Evolutionary conservation across 1,140 invertebrate species (phyloP), one percentile per base, ranked within the genome.

Genomic region (Sinella curviseta): DNA sequence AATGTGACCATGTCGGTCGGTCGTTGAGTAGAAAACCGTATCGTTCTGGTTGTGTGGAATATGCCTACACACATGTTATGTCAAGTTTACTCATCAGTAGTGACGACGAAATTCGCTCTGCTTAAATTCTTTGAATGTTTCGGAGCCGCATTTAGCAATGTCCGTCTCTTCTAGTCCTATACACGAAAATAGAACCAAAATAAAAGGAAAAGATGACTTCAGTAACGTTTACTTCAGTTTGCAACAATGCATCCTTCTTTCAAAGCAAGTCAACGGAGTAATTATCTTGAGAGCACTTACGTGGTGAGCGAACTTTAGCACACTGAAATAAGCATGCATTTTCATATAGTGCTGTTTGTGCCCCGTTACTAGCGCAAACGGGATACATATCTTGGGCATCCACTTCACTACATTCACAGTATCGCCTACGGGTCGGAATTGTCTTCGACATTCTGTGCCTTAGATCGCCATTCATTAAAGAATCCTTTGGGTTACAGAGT

Each of bases 341-440:
- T 31, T 54, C 34, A 57, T 78, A 79, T 20, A n/a, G n/a, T n/a
- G n/a, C n/a, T n/a, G n/a, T n/a, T n/a, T 74, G n/a, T 16, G 55
- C 74, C 26, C 74, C 74, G 35, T 79, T 79, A 30, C 74, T 79
- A 39, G 36, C 78, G 57, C 78, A 79, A 35, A 79, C 48, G 24
- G 73, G 73, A 54, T 75, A 74, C 33, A 36, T 54, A 17, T 79
- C 78, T n/a, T 73, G 24, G 1, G n/a, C 12, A 20, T 76, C 55
- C 2, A 75, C 33, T 0, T 79, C 78, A 20, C 36, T 26, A 67
- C 78, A 79, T 0, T 31, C 54, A 31, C 78, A 79, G 74, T 79
- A 79, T 31, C 74, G 39, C 30, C 78, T 12, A 33, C 73, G 54
- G n/a, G 70, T 35, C n/a, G 26, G 26, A 24, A 14, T 54, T 48